Percentiles rank a stretch among this genome's conserved stretches.
phyloP scores from a whole-genome alignment of 1,140 invertebrate species.

The Apis dorsata region DNA sequence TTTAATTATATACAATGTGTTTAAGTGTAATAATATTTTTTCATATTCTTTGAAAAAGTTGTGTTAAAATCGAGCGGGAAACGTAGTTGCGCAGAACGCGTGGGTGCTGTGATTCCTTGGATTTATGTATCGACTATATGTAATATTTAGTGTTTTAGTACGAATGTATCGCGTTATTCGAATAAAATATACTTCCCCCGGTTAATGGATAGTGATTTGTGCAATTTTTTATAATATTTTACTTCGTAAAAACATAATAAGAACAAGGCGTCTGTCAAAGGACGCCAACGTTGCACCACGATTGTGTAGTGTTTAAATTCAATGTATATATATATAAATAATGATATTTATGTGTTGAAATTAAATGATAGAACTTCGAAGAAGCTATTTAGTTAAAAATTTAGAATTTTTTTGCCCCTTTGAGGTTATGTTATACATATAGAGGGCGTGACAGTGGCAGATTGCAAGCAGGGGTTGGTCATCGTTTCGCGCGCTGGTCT shows the following conservation, averaged over 20 bases:
- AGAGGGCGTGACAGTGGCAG: conserved; percentile 76
- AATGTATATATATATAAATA: background rate
- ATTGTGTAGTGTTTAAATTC: background rate
- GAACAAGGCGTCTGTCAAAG: background rate
- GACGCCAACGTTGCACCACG: conserved; percentile 29
- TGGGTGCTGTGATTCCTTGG: conserved; percentile 18
- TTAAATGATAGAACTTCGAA: background rate
- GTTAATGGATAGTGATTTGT: background rate
- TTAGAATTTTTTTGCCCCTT: conserved; percentile 48
- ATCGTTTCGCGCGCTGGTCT: conserved; percentile 77
- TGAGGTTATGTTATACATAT: conserved; percentile 78
- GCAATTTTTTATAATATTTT: background rate
- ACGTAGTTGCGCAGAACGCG: conserved; percentile 30
- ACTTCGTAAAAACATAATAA: background rate
- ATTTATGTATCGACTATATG: conserved; percentile 9
- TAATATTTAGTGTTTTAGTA: background rate
- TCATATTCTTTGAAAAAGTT: background rate
- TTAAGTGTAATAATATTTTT: background rate
- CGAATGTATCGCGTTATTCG: background rate
- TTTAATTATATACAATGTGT: background rate
- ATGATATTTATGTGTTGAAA: conserved; percentile 1
- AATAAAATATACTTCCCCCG: background rate
- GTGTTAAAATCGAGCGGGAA: conserved; percentile 42
- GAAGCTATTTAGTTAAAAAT: conserved; percentile 2
- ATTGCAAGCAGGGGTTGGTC: conserved; percentile 74